Evolutionary conservation across 2,113 vertebrate species (phyloP).

Genomic region (Ageneiosus marmoratus): DNA sequence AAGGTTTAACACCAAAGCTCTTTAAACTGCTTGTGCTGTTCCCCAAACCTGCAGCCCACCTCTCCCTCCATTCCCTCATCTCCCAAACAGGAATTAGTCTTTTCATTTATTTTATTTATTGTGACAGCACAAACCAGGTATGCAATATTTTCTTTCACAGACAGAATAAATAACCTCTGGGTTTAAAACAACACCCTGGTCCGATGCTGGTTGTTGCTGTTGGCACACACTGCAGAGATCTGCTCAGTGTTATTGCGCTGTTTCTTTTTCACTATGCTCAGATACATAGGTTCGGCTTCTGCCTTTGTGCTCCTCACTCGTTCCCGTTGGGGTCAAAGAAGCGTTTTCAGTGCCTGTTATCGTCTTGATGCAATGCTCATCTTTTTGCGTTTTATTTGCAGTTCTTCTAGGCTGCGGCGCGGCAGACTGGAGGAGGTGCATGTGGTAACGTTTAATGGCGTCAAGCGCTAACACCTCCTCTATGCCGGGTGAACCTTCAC

Average conservation of each 20-base stretch:
- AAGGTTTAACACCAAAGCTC: no score
- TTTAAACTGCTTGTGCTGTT: conserved; percentile 43
- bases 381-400: conserved; percentile 68
- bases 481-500: conserved; percentile 80
- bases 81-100: conserved; percentile 62
- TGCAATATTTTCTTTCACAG: conserved; percentile 74
- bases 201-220: conserved; percentile 70
- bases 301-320: conserved; percentile 14
- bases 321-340: conserved; percentile 43
- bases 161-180: conserved; percentile 72
- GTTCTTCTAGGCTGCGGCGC: conserved; percentile 43
- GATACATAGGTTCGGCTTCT: conserved; percentile 59
- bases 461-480: conserved; percentile 95
- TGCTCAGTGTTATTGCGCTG: conserved; percentile 70
- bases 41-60: conserved; percentile 17
- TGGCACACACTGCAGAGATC: conserved; percentile 71
- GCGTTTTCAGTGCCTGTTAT: conserved; percentile 71
- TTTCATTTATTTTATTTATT: conserved; percentile 68
- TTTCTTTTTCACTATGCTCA: conserved; percentile 58
- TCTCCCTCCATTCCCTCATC: conserved; percentile 45
- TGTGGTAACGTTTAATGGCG: conserved; percentile 98
- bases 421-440: conserved; percentile 69
- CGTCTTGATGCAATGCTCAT: conserved; percentile 77
- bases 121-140: conserved; percentile 67
- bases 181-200: conserved; percentile 76